phyloP scores from a whole-genome alignment of 2,113 vertebrate genomes.

The Gymnogyps californianus region DNA sequence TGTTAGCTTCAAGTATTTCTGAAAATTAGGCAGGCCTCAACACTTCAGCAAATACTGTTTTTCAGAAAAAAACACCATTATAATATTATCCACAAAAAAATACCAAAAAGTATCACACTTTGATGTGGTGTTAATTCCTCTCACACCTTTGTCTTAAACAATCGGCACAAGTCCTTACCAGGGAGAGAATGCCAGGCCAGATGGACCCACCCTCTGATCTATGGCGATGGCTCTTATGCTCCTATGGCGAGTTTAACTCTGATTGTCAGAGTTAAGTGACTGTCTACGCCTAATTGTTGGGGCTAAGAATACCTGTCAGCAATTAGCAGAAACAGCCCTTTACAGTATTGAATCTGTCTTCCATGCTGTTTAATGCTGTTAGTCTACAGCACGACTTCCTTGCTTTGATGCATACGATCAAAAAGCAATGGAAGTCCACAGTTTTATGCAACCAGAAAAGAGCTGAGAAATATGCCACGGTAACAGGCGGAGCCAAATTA shows the following conservation, averaged over 20 bases:
- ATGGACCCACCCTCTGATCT: not conserved
- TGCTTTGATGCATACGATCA: not conserved
- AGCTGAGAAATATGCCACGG: not conserved
- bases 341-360: not conserved
- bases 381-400: not conserved
- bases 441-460: not conserved
- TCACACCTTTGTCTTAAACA: not conserved
- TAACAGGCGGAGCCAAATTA: not conserved
- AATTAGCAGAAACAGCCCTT: not conserved
- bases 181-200: not conserved
- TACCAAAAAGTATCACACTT: not conserved
- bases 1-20: not conserved
- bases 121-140: rapidly evolving
- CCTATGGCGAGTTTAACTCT: not conserved
- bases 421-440: not conserved
- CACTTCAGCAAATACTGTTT: not conserved
- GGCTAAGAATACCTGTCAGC: not conserved
- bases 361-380: not conserved
- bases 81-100: not conserved
- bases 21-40: not conserved
- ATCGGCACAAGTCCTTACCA: not conserved
- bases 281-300: not conserved
- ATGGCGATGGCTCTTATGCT: rapidly evolving
- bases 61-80: not conserved
- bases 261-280: not conserved